Conservation (phyloP, 2,888 invertebrate species). For the Coenonympha arcania region DNA sequence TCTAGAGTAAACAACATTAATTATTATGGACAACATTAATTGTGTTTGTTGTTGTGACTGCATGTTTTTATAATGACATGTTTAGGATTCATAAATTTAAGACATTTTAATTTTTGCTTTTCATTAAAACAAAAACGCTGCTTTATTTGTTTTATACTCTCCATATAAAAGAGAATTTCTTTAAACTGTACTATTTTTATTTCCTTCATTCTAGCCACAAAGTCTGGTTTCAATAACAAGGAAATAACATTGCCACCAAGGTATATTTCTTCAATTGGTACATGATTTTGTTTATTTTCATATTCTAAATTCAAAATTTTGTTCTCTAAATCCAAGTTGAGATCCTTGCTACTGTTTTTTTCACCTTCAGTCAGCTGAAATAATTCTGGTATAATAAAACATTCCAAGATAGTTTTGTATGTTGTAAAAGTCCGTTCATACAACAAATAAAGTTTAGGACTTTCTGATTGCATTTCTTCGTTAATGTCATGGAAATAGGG, state of each 20-base stretch:
- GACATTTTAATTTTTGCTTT: constrained; percentile 16
- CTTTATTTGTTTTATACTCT: constrained; percentile 15
- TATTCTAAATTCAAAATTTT: too few species aligned
- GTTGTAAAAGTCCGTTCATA: too few species aligned
- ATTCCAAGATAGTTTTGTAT: too few species aligned
- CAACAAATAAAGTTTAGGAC: too few species aligned
- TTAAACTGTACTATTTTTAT: constrained; percentile 15
- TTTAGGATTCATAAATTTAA: constrained; percentile 17
- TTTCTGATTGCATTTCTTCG: too few species aligned
- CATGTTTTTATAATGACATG: constrained; percentile 14
- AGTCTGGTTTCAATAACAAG: constrained; percentile 7
- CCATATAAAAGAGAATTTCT: constrained; percentile 21
- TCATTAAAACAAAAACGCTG: constrained; percentile 19
- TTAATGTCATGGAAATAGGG: too few species aligned
- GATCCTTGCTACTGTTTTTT: too few species aligned
- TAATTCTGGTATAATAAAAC: too few species aligned
- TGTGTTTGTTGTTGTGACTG: constrained; percentile 8
- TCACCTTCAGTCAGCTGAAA: too few species aligned
- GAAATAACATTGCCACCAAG: constrained; percentile 15
- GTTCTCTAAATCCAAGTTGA: too few species aligned
- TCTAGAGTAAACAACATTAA: not conserved
- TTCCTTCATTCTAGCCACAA: too few species aligned
- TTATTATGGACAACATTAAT: constrained; percentile 8
- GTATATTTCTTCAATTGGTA: constrained; percentile 11
- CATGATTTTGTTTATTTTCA: too few species aligned